These are phyloP conservation scores for Druon quercuslanigerum DNA, from an alignment of 1,140 invertebrate species.

Conservation along the genomic window DNA sequence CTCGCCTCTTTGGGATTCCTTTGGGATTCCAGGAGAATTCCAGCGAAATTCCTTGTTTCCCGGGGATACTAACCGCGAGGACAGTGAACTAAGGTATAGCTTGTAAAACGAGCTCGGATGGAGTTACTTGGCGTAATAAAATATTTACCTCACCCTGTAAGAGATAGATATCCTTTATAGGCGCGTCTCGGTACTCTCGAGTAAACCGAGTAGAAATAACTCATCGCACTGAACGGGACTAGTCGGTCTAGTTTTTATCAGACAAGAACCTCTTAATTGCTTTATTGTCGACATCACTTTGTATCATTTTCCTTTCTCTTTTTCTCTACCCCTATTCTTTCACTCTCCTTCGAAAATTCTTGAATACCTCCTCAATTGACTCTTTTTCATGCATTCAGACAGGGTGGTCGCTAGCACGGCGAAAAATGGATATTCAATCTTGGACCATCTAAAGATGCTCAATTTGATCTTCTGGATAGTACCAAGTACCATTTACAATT, in stretches of 20 bases:
- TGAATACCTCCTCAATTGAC: no score
- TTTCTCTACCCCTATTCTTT: neutral
- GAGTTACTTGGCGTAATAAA: constrained; percentile 25
- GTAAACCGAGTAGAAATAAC: constrained; percentile 28
- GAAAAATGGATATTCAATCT: no score
- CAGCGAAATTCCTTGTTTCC: constrained; percentile 32
- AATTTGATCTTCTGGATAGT: no score
- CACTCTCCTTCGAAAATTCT: neutral
- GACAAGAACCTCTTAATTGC: neutral
- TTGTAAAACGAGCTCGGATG: constrained; percentile 28
- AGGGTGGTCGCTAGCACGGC: no score
- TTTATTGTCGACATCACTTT: constrained; percentile 6
- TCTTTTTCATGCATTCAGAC: no score
- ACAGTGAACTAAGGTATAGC: constrained; percentile 23
- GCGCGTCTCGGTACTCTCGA: neutral
- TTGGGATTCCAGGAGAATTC: constrained; percentile 32
- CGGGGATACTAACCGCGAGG: constrained; percentile 25
- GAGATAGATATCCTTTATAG: constrained; percentile 31
- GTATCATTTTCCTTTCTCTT: neutral
- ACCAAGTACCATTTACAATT: no score
- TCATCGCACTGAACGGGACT: neutral
- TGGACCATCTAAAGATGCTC: no score
- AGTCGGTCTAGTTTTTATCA: constrained; percentile 4
- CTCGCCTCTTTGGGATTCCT: constrained; percentile 2
- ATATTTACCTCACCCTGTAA: constrained; percentile 19